Percentiles rank a stretch among this genome's conserved stretches.
Evolutionary conservation across 2,888 invertebrate species (phyloP).

Genomic region (Anoplius nigerrimus): DNA sequence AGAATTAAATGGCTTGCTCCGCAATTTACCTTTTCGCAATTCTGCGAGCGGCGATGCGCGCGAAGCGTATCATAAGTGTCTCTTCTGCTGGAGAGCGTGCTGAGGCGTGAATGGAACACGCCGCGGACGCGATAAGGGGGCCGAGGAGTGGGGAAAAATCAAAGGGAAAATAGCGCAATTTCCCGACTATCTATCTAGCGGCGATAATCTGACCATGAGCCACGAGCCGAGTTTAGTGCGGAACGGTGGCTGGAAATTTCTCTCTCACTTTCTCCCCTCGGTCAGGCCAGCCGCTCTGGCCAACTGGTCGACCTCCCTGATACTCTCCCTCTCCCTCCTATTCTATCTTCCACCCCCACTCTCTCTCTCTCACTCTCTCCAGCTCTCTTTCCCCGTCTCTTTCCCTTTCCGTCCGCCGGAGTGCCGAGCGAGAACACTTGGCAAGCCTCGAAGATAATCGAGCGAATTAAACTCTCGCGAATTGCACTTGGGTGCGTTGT

Average conservation of each 20-base stretch:
- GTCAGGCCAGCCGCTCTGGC: no score
- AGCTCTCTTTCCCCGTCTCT: no score
- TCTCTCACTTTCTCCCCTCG: neutral
- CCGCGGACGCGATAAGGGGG: neutral
- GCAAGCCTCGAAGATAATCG: constrained; percentile 48
- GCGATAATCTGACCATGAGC: constrained; percentile 7
- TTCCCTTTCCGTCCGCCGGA: neutral
- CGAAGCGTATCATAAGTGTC: no score
- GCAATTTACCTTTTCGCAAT: no score
- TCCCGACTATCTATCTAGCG: neutral
- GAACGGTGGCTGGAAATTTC: constrained; percentile 3
- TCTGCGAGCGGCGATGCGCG: no score
- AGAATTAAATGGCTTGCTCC: no score
- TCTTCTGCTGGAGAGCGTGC: no score
- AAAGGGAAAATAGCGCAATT: constrained; percentile 4
- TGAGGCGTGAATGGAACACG: no score
- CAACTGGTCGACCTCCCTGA: no score
- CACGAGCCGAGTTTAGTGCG: neutral
- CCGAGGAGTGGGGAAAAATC: neutral
- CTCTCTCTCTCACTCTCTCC: no score
- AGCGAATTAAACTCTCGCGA: constrained; percentile 46
- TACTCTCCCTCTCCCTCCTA: no score
- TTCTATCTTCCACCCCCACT: no score
- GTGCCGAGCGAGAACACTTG: constrained; percentile 24
- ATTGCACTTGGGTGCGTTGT: constrained; percentile 41